Conservation (phyloP, 2,797 vertebrate species). For the Tenualosa ilisha region DNA sequence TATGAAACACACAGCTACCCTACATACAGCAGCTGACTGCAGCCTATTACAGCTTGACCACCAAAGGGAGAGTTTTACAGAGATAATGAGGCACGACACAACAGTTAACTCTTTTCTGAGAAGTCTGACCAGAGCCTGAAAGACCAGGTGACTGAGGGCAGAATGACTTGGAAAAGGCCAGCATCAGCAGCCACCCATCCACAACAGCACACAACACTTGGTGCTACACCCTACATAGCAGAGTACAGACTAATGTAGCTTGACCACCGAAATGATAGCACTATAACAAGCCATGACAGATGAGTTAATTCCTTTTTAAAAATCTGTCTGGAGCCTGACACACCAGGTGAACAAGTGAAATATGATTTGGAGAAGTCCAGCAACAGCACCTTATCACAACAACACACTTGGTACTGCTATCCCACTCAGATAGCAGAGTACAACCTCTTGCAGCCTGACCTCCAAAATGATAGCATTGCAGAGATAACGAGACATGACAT, state of each 20-base stretch:
- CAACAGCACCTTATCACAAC: too few species aligned
- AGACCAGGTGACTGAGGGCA: neutral
- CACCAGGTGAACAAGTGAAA: neutral
- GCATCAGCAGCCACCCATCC: too few species aligned
- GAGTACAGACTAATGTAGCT: neutral
- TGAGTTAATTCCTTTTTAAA: neutral
- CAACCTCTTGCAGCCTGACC: neutral
- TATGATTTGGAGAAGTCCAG: too few species aligned
- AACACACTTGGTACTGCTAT: too few species aligned
- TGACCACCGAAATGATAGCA: neutral
- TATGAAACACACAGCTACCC: neutral
- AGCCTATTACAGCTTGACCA: too few species aligned
- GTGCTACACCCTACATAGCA: neutral
- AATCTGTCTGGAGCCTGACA: neutral
- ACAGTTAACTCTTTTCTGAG: neutral
- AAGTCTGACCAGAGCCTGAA: neutral
- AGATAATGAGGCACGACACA: too few species aligned
- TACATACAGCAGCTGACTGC: neutral
- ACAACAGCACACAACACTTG: too few species aligned
- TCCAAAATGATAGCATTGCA: neutral
- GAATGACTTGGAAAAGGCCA: too few species aligned
- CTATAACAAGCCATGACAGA: conserved; percentile 1
- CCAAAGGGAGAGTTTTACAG: too few species aligned
- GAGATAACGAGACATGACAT: neutral
- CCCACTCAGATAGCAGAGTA: neutral